Percentiles rank a stretch among this genome's conserved stretches.
Evolutionary conservation across 2,113 vertebrate genomes (phyloP).

Genomic region (Oreocharis arfaki): DNA sequence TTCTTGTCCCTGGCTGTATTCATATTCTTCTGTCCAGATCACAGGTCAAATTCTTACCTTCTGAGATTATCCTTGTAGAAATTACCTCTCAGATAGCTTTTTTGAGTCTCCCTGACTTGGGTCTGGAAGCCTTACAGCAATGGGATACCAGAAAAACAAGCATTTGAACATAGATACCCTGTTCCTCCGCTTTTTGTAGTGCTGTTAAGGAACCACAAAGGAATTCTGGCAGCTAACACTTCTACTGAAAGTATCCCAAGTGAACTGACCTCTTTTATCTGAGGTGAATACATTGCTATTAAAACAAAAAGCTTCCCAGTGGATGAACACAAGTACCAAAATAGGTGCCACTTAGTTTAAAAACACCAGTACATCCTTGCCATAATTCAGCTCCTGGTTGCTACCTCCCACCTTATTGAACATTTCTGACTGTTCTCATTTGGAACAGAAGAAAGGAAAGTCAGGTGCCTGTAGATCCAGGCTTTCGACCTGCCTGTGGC

Average conservation of each 20-base stretch:
- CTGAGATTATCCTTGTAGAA: background rate
- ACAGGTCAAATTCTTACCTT: background rate
- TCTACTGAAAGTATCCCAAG: background rate
- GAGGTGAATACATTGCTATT: background rate
- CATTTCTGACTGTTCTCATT: background rate
- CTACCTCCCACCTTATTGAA: background rate
- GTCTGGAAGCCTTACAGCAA: background rate
- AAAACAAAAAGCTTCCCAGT: background rate
- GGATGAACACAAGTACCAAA: background rate
- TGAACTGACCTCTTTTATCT: background rate
- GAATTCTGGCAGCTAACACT: background rate
- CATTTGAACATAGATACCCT: background rate
- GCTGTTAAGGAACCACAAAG: background rate
- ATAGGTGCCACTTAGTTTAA: background rate
- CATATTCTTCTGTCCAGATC: background rate
- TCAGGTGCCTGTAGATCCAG: background rate
- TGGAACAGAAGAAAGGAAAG: background rate
- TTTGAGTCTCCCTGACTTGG: background rate
- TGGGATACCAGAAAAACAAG: background rate
- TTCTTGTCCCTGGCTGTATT: background rate
- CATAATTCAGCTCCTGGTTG: background rate
- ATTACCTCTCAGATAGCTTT: background rate
- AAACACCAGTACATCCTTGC: background rate
- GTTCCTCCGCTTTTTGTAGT: background rate
- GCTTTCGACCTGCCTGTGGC: background rate